Evolutionary conservation across 2,797 vertebrate species (phyloP).

Genomic region (Cygnus olor): DNA sequence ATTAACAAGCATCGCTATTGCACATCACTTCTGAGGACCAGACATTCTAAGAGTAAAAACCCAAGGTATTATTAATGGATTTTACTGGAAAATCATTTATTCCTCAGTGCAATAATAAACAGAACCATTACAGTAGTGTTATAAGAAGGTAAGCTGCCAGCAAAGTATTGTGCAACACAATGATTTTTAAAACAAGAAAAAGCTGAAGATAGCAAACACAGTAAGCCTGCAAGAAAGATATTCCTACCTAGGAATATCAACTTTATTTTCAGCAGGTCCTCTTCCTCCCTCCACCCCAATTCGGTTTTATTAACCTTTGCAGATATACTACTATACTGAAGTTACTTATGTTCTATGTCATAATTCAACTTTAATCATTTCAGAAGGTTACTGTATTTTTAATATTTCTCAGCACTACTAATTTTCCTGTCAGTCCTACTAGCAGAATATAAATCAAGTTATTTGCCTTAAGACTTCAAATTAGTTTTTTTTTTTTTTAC

Average conservation of each 20-base stretch:
- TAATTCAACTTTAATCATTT: not conserved
- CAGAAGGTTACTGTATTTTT: not conserved
- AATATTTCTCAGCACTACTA: not conserved
- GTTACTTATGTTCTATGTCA: not conserved
- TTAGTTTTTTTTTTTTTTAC: not conserved
- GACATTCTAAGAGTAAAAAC: not conserved
- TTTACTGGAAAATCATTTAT: not conserved
- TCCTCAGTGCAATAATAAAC: not conserved
- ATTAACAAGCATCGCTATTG: not conserved
- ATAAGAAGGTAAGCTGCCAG: not conserved
- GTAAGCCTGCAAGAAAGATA: not conserved
- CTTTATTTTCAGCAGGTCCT: not conserved
- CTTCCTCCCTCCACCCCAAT: too few species aligned
- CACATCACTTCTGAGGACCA: not conserved
- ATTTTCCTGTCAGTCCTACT: not conserved
- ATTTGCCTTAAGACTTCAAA: not conserved
- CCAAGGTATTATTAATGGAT: not conserved
- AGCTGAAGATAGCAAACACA: not conserved
- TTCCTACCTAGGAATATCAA: not conserved
- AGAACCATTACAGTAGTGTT: not conserved
- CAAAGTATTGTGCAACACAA: not conserved
- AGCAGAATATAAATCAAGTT: not conserved
- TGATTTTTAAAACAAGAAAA: not conserved
- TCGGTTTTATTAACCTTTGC: not conserved
- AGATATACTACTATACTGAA: not conserved